Evolutionary conservation across 37 sponge, comb jelly and placozoan species (phyloP), one percentile per base, ranked within the genome.

Genomic region (Halisarca cf. caerulea): DNA sequence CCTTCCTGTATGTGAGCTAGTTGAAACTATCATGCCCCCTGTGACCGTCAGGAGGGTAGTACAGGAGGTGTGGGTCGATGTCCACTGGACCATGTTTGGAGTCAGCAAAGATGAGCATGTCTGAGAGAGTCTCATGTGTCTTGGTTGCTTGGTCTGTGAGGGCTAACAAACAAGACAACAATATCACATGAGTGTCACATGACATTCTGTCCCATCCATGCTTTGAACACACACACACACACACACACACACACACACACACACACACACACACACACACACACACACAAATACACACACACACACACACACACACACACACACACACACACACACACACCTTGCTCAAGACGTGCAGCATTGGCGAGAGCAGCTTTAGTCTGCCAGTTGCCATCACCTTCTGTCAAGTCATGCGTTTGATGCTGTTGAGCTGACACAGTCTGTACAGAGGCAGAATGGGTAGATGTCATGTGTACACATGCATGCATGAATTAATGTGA

Each of bases 261-360:
- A n/a, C n/a, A n/a, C n/a, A n/a, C n/a, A n/a, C n/a, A n/a, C n/a
- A n/a, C n/a, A n/a, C n/a, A n/a, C 64, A 62, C 11, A 74, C 77
- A 47, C 51, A 47, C 51, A 23, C 64, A 62, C 64, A 15, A 27
- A 62, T 23, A 62, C 30, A 62, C n/a, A n/a, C n/a, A n/a, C n/a
- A n/a, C n/a, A n/a, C n/a, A n/a, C n/a, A n/a, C n/a, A n/a, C n/a
- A n/a, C n/a, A n/a, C n/a, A n/a, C n/a, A n/a, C n/a, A n/a, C n/a
- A 47, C 51, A 47, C 51, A 23, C 64, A 62, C 64, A 15, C 4
- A 62, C 64, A 62, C 30, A 62, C 64, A 62, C 11, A 74, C 77
- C 77, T 41, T 74, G 77, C 11, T 74, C 77, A 1, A 74, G 77
- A 5, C 36, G 32, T 33, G 77, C 77, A 40, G 45, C 77, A 43